These are phyloP conservation scores for Drosophila pegasa DNA, from an alignment of 2,888 invertebrate genomes.

Conservation along the genomic window DNA sequence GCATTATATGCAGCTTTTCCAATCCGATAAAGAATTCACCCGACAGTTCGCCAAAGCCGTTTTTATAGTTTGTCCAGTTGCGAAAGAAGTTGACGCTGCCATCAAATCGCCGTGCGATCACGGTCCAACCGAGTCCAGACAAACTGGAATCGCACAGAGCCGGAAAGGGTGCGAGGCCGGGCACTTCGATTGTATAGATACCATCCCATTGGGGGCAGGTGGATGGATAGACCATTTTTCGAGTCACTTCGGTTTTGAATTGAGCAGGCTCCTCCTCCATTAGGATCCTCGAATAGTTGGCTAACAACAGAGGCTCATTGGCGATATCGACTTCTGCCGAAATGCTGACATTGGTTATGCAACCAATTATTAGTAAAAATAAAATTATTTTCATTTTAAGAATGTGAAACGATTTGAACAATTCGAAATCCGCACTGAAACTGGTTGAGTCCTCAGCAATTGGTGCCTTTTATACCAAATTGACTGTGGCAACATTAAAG, in stretches of 20 bases:
- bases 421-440: not conserved
- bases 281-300: too few species aligned
- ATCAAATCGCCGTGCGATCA: not conserved
- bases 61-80: not conserved
- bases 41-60: not conserved
- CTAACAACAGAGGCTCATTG: not conserved
- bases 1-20: not conserved
- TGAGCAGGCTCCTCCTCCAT: too few species aligned
- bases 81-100: not conserved
- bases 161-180: not conserved
- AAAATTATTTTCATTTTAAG: not conserved
- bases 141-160: not conserved
- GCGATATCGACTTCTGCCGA: not conserved
- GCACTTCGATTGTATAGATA: not conserved
- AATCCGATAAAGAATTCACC: not conserved
- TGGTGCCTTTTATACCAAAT: not conserved
- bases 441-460: not conserved
- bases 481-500: too few species aligned
- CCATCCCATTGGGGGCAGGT: too few species aligned
- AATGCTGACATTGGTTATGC: not conserved
- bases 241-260: too few species aligned
- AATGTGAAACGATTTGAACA: not conserved
- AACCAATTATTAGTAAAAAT: not conserved
- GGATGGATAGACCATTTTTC: not conserved
- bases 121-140: not conserved